Conservation (phyloP, 2,113 vertebrate species). For the Typhlomys cinereus region DNA sequence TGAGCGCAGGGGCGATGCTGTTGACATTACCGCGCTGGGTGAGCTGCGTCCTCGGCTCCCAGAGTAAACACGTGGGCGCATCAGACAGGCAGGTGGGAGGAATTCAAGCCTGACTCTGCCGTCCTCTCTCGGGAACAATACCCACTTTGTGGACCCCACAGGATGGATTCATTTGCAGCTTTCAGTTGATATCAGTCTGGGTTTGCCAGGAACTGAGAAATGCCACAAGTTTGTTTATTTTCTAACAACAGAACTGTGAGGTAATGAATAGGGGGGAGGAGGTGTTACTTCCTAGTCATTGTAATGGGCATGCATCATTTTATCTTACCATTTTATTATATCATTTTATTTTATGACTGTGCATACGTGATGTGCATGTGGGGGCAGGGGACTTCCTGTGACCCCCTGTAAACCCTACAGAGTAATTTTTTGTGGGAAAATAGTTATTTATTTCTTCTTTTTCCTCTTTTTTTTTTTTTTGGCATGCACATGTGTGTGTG, state of each 20-base stretch:
- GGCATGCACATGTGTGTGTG: too few relatives aligned
- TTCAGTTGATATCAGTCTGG: constrained; percentile 37
- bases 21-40: constrained; percentile 64
- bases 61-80: constrained; percentile 65
- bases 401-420: too few relatives aligned
- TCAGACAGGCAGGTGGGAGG: constrained; percentile 61
- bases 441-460: too few relatives aligned
- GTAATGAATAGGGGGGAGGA: not conserved
- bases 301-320: constrained; percentile 11
- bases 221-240: not conserved
- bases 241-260: not conserved
- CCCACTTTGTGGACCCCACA: constrained; percentile 19
- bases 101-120: constrained; percentile 11
- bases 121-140: constrained; percentile 51
- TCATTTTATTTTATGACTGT: too few relatives aligned
- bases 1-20: constrained; percentile 55
- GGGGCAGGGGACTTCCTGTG: too few relatives aligned
- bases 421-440: too few relatives aligned
- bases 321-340: too few relatives aligned
- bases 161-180: constrained; percentile 48
- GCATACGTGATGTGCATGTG: too few relatives aligned
- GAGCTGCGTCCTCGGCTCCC: not conserved
- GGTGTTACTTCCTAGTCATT: constrained; percentile 19
- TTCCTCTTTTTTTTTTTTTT: too few relatives aligned
- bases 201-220: constrained; percentile 46